Evolutionary conservation across 2,113 vertebrate species (phyloP).

Genomic region (Pseudopodoces humilis): DNA sequence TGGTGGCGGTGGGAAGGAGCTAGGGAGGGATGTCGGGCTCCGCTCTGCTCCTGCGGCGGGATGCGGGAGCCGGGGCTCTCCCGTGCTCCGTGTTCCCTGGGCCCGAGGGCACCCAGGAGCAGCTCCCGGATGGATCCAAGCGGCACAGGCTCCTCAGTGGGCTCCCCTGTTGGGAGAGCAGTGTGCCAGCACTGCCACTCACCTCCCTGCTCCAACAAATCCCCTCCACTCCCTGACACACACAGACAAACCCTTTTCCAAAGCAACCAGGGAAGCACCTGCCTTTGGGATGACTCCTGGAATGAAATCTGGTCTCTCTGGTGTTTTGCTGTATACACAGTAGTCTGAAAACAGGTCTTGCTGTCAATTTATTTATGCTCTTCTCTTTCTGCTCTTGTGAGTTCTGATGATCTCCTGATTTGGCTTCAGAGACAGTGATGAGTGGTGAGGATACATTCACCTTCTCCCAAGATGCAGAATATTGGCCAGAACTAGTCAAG

Average conservation of each 20-base stretch:
- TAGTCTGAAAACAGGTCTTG: neutral
- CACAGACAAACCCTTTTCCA: neutral
- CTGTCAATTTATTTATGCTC: neutral
- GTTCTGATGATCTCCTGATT: neutral
- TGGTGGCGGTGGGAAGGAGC: too few species aligned
- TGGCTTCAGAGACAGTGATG: neutral
- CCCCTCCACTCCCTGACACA: neutral
- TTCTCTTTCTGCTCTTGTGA: neutral
- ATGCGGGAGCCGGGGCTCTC: too few species aligned
- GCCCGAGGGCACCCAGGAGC: neutral
- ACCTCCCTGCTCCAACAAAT: neutral
- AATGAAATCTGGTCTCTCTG: neutral
- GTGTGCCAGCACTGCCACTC: neutral
- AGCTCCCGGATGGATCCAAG: neutral
- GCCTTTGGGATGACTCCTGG: neutral
- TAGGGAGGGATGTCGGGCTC: neutral
- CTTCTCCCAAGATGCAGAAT: neutral
- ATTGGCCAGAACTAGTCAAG: neutral
- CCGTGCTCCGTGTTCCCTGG: too few species aligned
- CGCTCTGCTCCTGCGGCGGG: neutral
- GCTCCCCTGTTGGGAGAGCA: neutral
- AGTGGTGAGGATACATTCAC: neutral
- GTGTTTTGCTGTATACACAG: neutral
- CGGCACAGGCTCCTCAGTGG: fast-evolving
- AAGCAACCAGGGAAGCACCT: neutral